phyloP scores from a whole-genome alignment of 2,797 vertebrate genomes.

The Micromesistius poutassou region DNA sequence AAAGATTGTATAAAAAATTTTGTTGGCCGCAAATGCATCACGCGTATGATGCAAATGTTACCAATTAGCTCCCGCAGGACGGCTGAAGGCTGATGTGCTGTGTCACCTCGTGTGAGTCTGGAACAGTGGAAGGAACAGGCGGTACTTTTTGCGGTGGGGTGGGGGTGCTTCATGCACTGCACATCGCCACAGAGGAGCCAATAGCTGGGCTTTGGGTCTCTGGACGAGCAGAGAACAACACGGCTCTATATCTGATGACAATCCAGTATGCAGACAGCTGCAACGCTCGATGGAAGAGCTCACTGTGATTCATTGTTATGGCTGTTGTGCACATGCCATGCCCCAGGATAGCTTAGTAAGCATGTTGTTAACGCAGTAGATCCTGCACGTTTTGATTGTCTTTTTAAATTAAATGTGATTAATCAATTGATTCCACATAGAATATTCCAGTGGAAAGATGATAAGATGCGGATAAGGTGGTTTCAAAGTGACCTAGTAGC shows the following conservation, averaged over 20 bases:
- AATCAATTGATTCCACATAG: neutral
- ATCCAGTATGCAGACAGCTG: slow-evolving; percentile 57
- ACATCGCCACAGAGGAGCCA: slow-evolving; percentile 42
- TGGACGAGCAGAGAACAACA: slow-evolving; percentile 56
- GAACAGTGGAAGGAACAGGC: slow-evolving; percentile 10
- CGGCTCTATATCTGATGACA: slow-evolving; percentile 59
- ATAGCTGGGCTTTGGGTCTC: slow-evolving; percentile 54
- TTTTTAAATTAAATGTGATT: neutral
- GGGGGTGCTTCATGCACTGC: slow-evolving; percentile 16
- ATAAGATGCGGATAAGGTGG: neutral
- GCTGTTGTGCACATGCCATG: slow-evolving; percentile 60
- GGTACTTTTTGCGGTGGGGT: neutral
- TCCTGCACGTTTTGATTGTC: neutral
- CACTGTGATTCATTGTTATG: slow-evolving; percentile 64
- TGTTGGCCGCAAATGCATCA: neutral
- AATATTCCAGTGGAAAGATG: neutral
- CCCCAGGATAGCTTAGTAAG: slow-evolving; percentile 59
- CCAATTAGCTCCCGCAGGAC: slow-evolving; percentile 13
- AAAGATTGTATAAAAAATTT: slow-evolving; percentile 18
- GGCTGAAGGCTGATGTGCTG: slow-evolving; percentile 29
- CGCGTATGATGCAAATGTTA: slow-evolving; percentile 21
- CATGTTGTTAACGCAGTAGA: slow-evolving; percentile 27
- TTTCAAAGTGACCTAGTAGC: neutral
- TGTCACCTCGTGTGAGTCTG: slow-evolving; percentile 4
- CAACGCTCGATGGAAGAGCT: slow-evolving; percentile 53